Conservation (phyloP, 2,113 vertebrate genomes). For the Ariopsis seemanni region DNA sequence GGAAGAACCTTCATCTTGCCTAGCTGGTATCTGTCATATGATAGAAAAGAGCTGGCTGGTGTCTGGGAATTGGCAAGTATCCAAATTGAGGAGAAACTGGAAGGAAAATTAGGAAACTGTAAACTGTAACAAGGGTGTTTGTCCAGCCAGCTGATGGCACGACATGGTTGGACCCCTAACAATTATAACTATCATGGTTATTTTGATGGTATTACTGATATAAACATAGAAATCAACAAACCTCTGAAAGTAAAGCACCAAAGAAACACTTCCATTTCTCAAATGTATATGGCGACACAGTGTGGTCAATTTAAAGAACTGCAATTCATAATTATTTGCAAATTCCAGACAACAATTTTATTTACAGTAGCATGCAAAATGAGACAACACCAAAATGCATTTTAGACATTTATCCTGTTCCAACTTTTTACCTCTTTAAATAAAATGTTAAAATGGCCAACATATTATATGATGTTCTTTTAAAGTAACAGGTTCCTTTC, state of each 20-base stretch:
- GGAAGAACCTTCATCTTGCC: neutral
- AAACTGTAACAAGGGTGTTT: neutral
- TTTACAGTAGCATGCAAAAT: conserved; percentile 2
- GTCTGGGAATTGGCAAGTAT: neutral
- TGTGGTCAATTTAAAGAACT: conserved; percentile 13
- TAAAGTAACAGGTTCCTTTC: neutral
- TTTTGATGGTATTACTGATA: neutral
- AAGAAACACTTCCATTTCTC: neutral
- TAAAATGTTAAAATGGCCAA: neutral
- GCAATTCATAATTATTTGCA: neutral
- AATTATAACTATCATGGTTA: neutral
- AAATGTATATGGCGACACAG: conserved; percentile 15
- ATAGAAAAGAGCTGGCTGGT: neutral
- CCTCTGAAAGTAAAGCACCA: neutral
- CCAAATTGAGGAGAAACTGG: neutral
- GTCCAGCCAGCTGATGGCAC: neutral
- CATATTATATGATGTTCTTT: neutral
- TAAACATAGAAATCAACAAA: neutral
- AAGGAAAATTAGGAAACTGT: neutral
- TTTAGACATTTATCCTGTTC: neutral
- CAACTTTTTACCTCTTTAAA: neutral
- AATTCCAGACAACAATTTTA: neutral
- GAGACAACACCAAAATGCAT: neutral
- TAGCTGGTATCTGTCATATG: neutral
- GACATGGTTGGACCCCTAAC: neutral